Conservation (phyloP, 2,113 vertebrate species). For the Gymnogyps californianus region DNA sequence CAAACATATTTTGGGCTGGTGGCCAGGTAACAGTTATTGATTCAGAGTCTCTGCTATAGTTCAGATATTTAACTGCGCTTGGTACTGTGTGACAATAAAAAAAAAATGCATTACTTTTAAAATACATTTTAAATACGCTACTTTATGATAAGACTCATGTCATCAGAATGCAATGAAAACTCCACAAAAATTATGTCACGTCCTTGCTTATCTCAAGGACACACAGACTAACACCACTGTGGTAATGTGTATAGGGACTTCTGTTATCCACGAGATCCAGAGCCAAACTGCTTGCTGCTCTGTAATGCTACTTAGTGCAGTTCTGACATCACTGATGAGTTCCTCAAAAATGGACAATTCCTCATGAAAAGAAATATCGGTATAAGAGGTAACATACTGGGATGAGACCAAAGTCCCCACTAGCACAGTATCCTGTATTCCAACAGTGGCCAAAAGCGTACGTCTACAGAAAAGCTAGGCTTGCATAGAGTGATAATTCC, state of each 20-base stretch:
- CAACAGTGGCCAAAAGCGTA: not conserved
- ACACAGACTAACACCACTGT: not conserved
- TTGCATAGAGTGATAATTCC: not conserved
- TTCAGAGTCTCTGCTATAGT: slow-evolving; percentile 73
- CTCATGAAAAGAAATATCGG: not conserved
- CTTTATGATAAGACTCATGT: not conserved
- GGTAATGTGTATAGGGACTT: not conserved
- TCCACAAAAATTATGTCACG: not conserved
- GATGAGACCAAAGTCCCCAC: not conserved
- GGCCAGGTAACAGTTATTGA: slow-evolving; percentile 76
- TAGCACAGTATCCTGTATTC: not conserved
- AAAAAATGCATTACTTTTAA: not conserved
- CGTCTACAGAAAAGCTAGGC: not conserved
- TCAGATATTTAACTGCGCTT: slow-evolving; percentile 69
- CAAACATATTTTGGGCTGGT: slow-evolving; percentile 52
- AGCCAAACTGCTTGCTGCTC: not conserved
- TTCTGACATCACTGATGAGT: not conserved
- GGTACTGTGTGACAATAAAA: slow-evolving; percentile 66
- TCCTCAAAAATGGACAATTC: not conserved
- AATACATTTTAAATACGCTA: not conserved
- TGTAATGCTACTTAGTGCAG: not conserved
- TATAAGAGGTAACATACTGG: not conserved
- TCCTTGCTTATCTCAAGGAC: not conserved
- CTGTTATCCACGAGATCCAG: not conserved
- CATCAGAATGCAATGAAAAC: not conserved